These are phyloP conservation scores for Drosophila buzzatii DNA, from an alignment of 2,888 invertebrate species.

Conservation along the genomic window DNA sequence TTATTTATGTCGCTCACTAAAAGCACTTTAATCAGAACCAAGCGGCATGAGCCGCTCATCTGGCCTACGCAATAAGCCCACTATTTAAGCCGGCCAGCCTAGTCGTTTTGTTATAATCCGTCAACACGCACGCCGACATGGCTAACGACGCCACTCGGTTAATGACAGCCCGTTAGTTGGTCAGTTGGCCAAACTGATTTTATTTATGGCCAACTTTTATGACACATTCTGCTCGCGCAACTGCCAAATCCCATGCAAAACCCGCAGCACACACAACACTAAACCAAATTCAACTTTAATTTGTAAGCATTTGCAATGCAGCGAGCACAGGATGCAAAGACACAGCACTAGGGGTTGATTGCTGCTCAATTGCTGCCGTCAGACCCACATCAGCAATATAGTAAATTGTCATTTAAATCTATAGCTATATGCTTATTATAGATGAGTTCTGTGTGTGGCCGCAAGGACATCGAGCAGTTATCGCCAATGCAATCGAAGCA, in stretches of 20 bases:
- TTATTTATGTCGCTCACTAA: constrained; percentile 73
- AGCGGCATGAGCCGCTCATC: constrained; percentile 53
- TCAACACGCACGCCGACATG: constrained; percentile 52
- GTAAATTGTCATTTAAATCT: constrained; percentile 52
- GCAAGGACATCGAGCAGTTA: constrained; percentile 16
- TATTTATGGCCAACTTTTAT: constrained; percentile 69
- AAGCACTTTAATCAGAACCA: constrained; percentile 73
- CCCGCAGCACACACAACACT: constrained; percentile 9
- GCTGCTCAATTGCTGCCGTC: constrained; percentile 16
- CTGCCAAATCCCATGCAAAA: constrained; percentile 53
- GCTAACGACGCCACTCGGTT: constrained; percentile 43
- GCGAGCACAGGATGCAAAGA: constrained; percentile 16
- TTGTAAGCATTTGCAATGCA: constrained; percentile 33
- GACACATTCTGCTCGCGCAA: constrained; percentile 57
- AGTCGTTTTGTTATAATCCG: constrained; percentile 51
- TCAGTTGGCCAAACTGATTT: constrained; percentile 64
- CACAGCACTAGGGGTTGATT: not conserved
- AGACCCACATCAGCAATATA: constrained; percentile 54
- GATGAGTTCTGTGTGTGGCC: constrained; percentile 44
- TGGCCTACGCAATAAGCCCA: constrained; percentile 58
- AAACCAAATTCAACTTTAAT: constrained; percentile 25
- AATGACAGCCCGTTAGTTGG: constrained; percentile 56
- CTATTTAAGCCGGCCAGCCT: constrained; percentile 40
- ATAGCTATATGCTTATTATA: constrained; percentile 41
- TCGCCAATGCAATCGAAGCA: constrained; percentile 51